Conservation (phyloP, 2,797 vertebrate species). For the Numenius phaeopus region DNA sequence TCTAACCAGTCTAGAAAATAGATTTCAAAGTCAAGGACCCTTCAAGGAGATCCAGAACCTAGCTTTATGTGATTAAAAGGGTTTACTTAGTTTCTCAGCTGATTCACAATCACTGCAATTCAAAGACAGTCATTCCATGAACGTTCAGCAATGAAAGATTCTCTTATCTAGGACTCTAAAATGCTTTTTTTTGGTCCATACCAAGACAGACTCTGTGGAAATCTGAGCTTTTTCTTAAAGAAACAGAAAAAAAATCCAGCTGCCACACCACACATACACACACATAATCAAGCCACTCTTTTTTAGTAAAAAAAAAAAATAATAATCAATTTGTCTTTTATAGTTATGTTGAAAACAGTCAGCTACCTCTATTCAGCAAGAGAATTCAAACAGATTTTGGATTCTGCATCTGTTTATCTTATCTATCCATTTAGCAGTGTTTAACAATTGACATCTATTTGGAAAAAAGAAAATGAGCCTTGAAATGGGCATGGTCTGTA, state of each 20-base stretch:
- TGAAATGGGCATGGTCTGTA: not conserved
- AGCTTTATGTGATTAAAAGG: not conserved
- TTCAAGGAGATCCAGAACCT: not conserved
- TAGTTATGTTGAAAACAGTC: not conserved
- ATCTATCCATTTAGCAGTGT: not conserved
- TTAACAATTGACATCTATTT: not conserved
- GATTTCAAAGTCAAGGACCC: not conserved
- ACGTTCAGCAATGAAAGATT: not conserved
- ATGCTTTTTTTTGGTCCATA: not conserved
- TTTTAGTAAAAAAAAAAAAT: not conserved
- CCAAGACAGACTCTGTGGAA: not conserved
- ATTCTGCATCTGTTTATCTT: not conserved
- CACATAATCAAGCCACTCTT: fast-evolving
- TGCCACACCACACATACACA: fast-evolving
- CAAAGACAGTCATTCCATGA: not conserved
- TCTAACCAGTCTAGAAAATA: not conserved
- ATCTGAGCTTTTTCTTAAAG: not conserved
- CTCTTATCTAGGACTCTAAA: not conserved
- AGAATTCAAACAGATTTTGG: not conserved
- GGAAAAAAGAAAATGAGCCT: not conserved
- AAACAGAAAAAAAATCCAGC: not conserved
- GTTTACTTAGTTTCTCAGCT: not conserved
- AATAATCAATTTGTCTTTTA: fast-evolving
- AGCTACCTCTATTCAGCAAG: not conserved
- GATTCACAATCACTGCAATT: not conserved